Conservation (phyloP, 53 echinoderm and acorn worm genomes). For the Hippasteria phrygiana region DNA sequence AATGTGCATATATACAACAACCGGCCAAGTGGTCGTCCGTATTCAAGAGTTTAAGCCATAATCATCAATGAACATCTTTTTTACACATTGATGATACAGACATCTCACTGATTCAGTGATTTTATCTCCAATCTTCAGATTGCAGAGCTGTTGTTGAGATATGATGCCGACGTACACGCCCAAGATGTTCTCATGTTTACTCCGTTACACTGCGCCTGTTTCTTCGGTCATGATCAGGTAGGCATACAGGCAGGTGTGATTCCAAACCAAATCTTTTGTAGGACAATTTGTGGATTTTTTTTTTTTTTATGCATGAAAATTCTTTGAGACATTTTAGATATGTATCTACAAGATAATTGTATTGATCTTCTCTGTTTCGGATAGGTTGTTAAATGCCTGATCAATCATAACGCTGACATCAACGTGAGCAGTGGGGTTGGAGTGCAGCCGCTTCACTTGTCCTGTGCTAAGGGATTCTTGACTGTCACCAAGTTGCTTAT, state of each 20-base stretch:
- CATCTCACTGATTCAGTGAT: neutral
- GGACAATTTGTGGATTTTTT: too few species aligned
- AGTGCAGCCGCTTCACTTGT: slow-evolving; percentile 71
- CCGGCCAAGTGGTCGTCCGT: too few species aligned
- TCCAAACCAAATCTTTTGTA: too few species aligned
- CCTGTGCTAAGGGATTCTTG: slow-evolving; percentile 76
- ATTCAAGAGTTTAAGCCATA: too few species aligned
- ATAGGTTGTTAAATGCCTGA: slow-evolving; percentile 83
- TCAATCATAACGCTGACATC: slow-evolving; percentile 79
- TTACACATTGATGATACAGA: too few species aligned
- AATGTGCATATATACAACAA: too few species aligned
- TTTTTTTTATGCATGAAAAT: too few species aligned
- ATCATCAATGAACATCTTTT: too few species aligned
- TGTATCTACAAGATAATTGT: neutral
- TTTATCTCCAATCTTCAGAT: slow-evolving; percentile 38
- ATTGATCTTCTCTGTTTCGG: neutral
- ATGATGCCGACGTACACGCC: slow-evolving; percentile 66
- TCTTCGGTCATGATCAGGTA: slow-evolving; percentile 86
- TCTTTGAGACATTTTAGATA: neutral
- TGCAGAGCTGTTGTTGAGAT: slow-evolving; percentile 69
- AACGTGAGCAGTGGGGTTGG: slow-evolving; percentile 79
- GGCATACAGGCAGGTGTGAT: neutral
- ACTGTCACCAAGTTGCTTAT: slow-evolving; percentile 73
- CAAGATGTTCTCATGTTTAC: slow-evolving; percentile 81
- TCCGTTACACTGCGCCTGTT: slow-evolving; percentile 78